Evolutionary conservation across 2,888 invertebrate species (phyloP), one percentile per base, ranked within the genome.

Genomic region (Orchesellides sinensis): DNA sequence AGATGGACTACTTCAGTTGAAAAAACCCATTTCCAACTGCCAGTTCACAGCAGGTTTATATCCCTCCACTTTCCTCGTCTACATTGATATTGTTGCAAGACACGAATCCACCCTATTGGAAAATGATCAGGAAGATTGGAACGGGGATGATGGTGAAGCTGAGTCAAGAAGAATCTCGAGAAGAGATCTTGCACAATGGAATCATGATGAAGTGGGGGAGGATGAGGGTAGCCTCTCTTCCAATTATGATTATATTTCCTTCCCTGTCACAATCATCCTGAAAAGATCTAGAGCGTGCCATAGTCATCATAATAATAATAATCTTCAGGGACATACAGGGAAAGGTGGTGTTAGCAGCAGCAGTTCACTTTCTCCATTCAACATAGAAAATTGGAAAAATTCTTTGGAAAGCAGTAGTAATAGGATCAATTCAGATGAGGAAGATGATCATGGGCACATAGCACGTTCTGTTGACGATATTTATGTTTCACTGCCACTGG

Each of bases 161-260:
- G 52, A 61, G 27, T 19, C 17, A 17, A 56, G 68, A 59, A 69
- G 59, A 68, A 68, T 68, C n/a, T 77, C 47, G 21, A 56, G 77
- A 59, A 40, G 77, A 40, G 77, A 77, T 68, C 68, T 77, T 10
- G 56, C 65, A 19, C 59, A 66, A 40, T 19, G 3, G 56, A 27
- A 56, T 63, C 63, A 19, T 14, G 40, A 40, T 17, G 61, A 23
- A 45, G 27, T 23, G 63, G 63, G 19, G 19, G 81, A 82, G 14
- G 66, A 32, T 27, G 68, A 40, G 8, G 25, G 65, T 10, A 23
- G n/a, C 19, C 68, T 52, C 45, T 72, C 83, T 59, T 70, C 54
- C 75, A 70, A 74, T 65, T 88, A 83, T 77, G 88, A 88, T 69
- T 88, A 86, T 75, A 84, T 88, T 23, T 88, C 88, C 40, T 88